Conservation (phyloP, 2,797 vertebrate genomes). For the Rhynchotus rufescens region DNA sequence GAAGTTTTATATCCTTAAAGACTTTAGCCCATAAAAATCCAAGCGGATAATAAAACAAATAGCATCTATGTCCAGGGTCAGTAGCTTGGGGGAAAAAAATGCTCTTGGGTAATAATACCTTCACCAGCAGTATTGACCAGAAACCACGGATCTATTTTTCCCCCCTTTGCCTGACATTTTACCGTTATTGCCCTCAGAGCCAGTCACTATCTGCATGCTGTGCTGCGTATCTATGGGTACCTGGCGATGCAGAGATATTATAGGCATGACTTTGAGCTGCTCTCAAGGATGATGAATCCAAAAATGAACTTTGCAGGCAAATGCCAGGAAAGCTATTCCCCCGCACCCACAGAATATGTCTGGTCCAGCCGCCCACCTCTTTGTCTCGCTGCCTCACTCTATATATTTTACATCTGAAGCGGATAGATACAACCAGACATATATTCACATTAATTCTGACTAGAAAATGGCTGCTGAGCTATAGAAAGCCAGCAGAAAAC, state of each 20-base stretch:
- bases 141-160: not conserved
- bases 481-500: not conserved
- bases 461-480: not conserved
- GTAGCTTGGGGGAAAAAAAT: not conserved
- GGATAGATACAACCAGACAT: not conserved
- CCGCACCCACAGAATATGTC: not conserved
- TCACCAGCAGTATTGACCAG: slow-evolving; percentile 32
- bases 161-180: slow-evolving; percentile 9
- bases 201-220: not conserved
- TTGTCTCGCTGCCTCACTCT: not conserved
- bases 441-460: not conserved
- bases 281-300: not conserved
- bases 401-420: not conserved
- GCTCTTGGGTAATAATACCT: slow-evolving; percentile 28
- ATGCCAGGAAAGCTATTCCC: not conserved
- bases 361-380: not conserved
- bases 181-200: not conserved
- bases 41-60: slow-evolving; percentile 56
- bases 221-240: not conserved
- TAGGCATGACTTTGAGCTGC: not conserved
- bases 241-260: not conserved
- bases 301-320: slow-evolving; percentile 1
- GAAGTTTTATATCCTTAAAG: slow-evolving; percentile 49
- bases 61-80: slow-evolving; percentile 22
- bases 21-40: slow-evolving; percentile 46